These are phyloP conservation scores for Aplysina aerophoba DNA, from an alignment of 37 sponge, comb jelly and placozoan species.

Conservation along the genomic window DNA sequence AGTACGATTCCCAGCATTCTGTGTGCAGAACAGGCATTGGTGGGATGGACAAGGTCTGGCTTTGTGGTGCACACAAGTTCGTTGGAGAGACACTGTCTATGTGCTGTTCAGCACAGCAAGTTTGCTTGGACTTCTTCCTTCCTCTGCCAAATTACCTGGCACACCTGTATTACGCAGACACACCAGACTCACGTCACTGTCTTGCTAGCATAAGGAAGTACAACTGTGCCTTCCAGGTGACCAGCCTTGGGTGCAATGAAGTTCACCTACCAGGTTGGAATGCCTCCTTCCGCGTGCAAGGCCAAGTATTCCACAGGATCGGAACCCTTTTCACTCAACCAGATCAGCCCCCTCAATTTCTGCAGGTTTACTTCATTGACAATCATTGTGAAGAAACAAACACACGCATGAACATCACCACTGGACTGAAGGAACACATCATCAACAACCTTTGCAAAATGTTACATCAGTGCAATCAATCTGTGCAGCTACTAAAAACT, in stretches of 20 bases:
- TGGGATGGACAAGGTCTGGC: neutral
- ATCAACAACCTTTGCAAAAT: neutral
- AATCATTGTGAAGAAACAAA: neutral
- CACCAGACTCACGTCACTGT: slow-evolving; percentile 18
- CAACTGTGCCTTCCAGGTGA: slow-evolving; percentile 27
- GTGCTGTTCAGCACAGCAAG: slow-evolving; percentile 33
- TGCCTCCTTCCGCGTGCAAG: slow-evolving; percentile 48
- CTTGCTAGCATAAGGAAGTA: neutral
- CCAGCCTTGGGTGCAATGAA: slow-evolving; percentile 12
- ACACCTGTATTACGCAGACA: neutral
- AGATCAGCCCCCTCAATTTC: slow-evolving; percentile 30
- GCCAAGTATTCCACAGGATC: slow-evolving; percentile 52
- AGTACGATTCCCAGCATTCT: neutral
- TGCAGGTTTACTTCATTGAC: neutral
- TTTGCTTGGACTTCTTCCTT: slow-evolving; percentile 12
- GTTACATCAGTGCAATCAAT: neutral
- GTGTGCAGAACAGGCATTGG: neutral
- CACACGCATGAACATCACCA: neutral
- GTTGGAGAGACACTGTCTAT: slow-evolving; percentile 18
- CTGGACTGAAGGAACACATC: neutral
- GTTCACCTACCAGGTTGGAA: slow-evolving; percentile 5
- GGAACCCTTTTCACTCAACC: slow-evolving; percentile 36
- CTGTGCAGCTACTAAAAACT: neutral
- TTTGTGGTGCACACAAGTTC: slow-evolving; percentile 38
- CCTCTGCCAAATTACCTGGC: slow-evolving; percentile 16